These are phyloP conservation scores for Perithous albicinctus DNA, from an alignment of 2,888 invertebrate species.

Conservation along the genomic window DNA sequence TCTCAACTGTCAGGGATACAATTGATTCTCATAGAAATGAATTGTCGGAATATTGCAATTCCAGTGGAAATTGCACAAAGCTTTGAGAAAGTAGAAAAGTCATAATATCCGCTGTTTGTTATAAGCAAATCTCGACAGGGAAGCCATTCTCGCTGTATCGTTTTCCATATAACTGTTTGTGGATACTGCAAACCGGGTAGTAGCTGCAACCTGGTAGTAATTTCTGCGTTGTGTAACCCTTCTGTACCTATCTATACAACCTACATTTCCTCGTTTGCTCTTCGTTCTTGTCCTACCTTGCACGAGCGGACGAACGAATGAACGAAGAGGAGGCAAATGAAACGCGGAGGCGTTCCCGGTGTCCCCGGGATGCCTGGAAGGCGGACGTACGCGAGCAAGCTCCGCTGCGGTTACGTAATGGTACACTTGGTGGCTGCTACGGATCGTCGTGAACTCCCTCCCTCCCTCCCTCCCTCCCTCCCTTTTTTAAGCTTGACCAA, in stretches of 20 bases:
- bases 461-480: too few relatives aligned
- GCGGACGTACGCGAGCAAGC: constrained; percentile 41
- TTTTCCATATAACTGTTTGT: neutral
- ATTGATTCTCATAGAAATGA: neutral
- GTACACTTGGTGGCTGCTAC: constrained; percentile 31
- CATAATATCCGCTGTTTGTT: neutral
- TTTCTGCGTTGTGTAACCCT: neutral
- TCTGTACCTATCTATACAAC: neutral
- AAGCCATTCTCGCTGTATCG: neutral
- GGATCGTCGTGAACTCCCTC: constrained; percentile 52
- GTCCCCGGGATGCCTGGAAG: constrained; percentile 57
- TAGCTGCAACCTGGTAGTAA: neutral
- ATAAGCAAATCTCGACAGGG: constrained; percentile 1
- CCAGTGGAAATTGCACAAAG: neutral
- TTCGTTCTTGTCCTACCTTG: neutral
- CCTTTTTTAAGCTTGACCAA: neutral
- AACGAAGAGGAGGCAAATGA: constrained; percentile 26
- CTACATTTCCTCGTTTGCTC: constrained; percentile 26
- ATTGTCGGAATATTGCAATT: neutral
- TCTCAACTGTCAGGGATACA: neutral
- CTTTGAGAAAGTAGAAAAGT: neutral
- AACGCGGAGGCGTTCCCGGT: constrained; percentile 59
- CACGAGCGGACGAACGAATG: neutral
- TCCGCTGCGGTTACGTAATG: constrained; percentile 52
- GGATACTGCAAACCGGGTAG: neutral